Percentiles rank a stretch among this genome's conserved stretches.
phyloP scores from a whole-genome alignment of 2,113 vertebrate species.

The Anolis carolinensis region DNA sequence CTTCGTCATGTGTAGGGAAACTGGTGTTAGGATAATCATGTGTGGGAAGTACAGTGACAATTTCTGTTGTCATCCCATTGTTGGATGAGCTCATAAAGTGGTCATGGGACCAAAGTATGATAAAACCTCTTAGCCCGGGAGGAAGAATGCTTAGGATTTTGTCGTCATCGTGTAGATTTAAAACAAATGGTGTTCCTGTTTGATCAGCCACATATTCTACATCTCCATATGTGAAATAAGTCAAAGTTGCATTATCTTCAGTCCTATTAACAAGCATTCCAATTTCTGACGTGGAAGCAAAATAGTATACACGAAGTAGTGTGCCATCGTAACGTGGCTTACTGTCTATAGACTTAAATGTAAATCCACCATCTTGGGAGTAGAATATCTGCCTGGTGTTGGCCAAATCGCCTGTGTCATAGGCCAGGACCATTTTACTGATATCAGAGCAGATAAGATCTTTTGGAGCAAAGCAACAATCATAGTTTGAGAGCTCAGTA shows the following conservation, averaged over 20 bases:
- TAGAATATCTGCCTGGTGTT: neutral
- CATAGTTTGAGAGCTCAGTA: neutral
- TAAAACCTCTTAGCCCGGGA: constrained; percentile 5
- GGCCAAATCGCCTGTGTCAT: fast-evolving
- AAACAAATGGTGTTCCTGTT: neutral
- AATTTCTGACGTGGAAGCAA: neutral
- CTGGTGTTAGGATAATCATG: neutral
- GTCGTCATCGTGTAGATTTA: neutral
- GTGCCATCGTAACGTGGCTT: neutral
- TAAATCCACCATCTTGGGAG: neutral
- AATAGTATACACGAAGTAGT: neutral
- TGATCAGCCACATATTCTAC: fast-evolving
- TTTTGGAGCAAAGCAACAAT: neutral
- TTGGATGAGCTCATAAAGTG: neutral
- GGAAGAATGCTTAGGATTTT: neutral
- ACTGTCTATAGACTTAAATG: fast-evolving
- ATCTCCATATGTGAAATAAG: neutral
- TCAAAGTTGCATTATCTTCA: fast-evolving
- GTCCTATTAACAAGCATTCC: neutral
- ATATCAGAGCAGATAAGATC: neutral
- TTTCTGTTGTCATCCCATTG: neutral
- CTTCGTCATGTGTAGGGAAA: fast-evolving
- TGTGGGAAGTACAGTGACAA: neutral
- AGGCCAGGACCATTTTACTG: constrained; percentile 2
- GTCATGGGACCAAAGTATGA: neutral